A percentile compares a stretch with the other conserved stretches of the same genome.
Evolutionary conservation across 2,113 vertebrate genomes (phyloP).

Genomic region (Saguinus imperator): DNA sequence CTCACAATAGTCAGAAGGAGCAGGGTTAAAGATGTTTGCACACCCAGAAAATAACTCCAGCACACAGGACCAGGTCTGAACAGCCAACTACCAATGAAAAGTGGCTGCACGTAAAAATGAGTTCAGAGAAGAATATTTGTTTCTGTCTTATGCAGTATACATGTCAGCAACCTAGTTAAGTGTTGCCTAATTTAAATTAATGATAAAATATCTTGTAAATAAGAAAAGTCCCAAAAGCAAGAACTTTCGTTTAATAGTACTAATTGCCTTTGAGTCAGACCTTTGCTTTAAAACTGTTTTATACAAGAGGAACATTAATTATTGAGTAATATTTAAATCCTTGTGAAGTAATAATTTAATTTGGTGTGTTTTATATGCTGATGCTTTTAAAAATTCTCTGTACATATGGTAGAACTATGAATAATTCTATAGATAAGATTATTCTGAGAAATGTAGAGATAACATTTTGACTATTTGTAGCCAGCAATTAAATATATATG

Average conservation of each 20-base stretch:
- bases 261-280: constrained; percentile 77
- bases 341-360: constrained; percentile 57
- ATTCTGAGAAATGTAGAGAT: constrained; percentile 1
- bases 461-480: constrained; percentile 20
- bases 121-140: background rate
- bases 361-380: background rate
- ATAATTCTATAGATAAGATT: constrained; percentile 24
- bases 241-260: constrained; percentile 73
- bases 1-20: constrained; percentile 31
- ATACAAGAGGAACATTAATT: constrained; percentile 65
- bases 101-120: background rate
- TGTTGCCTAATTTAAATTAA: constrained; percentile 60
- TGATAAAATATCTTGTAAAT: constrained; percentile 76
- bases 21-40: constrained; percentile 73
- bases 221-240: constrained; percentile 78
- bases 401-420: background rate
- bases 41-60: constrained; percentile 38
- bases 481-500: background rate
- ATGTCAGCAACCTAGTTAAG: background rate
- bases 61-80: background rate
- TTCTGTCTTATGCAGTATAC: background rate
- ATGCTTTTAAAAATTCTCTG: background rate
- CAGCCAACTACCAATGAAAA: background rate
- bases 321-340: constrained; percentile 78
- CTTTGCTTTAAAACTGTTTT: constrained; percentile 65